Conservation (phyloP, 1,140 invertebrate genomes). For the Formica exsecta region DNA sequence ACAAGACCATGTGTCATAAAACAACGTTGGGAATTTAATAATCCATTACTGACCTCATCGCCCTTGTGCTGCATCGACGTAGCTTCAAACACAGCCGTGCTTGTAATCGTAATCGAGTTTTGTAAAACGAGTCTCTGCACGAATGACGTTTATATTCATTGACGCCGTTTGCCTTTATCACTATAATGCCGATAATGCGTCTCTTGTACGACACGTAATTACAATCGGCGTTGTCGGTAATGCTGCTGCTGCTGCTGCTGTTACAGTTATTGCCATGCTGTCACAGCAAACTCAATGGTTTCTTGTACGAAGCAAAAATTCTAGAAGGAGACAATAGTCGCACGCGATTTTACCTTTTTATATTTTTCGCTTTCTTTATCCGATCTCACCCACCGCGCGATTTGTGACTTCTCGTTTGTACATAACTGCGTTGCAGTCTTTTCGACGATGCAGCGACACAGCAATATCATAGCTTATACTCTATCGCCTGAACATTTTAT, state of each 20-base stretch:
- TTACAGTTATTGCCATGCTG: conserved; percentile 25
- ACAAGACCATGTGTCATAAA: conserved; percentile 41
- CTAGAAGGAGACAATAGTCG: conserved; percentile 24
- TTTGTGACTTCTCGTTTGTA: conserved; percentile 50
- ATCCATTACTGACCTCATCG: conserved; percentile 66
- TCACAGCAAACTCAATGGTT: not conserved
- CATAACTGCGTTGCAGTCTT: not conserved
- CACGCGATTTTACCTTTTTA: conserved; percentile 26
- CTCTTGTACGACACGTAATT: not conserved
- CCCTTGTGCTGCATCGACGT: not conserved
- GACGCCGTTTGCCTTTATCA: conserved; percentile 33
- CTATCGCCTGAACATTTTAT: conserved; percentile 19
- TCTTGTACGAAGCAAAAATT: conserved; percentile 16
- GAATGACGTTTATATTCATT: not conserved
- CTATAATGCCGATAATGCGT: not conserved
- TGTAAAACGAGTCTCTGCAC: conserved; percentile 5
- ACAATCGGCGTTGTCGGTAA: not conserved
- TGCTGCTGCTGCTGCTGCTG: not conserved
- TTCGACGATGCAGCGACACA: not conserved
- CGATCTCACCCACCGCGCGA: conserved; percentile 22
- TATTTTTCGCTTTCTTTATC: conserved; percentile 12
- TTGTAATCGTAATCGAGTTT: conserved; percentile 56
- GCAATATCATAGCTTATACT: not conserved
- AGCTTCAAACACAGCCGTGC: conserved; percentile 20
- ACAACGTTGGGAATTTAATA: conserved; percentile 71